Evolutionary conservation across 2,113 vertebrate species (phyloP), one percentile per base, ranked within the genome.

Genomic region (Dicaeum eximium): DNA sequence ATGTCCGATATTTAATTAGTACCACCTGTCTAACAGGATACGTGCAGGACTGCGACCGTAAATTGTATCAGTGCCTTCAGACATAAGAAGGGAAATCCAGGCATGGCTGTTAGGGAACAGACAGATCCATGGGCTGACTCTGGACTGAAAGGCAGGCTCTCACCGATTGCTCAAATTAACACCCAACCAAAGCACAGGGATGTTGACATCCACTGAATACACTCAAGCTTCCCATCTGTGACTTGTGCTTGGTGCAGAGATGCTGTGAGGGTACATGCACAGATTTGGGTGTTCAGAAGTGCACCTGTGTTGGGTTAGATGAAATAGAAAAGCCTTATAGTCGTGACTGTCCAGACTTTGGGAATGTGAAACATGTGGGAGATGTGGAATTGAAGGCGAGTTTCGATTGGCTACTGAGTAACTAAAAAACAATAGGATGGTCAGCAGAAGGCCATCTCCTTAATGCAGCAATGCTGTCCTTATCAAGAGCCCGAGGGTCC

Each of bases 1-100:
- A 77, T 71, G 92, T 70, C 94, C 35, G 1, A 78, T 92, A 83
- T 80, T 92, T 93, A 88, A 89, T 94, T 95, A 84, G 57, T 48
- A 80, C 54, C 53, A 83, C 85, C 64, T 91, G 50, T 85, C 90
- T 93, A 66, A 83, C 47, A 38, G 87, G 47, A 13, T 85, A 72
- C 33, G 19, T 58, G 60, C 62, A 64, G n/a, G 51, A 47, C 33
- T 69, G 50, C 12, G 35, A 47, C 35, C 0, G 1, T 50, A 88
- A 88, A 90, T 80, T 94, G 58, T 67, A 42, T 50, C 78, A 70
- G 58, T 31, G 45, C 38, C 30, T 80, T 93, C 87, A 88, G 74
- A 45, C 6, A 88, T 5, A 73, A 33, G 42, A 57, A 60, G 15
- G 38, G 37, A 57, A 83, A 88, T 48, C 3, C 14, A 18, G 62